Conservation (phyloP, 2,888 invertebrate species). For the Danaus chrysippus region DNA sequence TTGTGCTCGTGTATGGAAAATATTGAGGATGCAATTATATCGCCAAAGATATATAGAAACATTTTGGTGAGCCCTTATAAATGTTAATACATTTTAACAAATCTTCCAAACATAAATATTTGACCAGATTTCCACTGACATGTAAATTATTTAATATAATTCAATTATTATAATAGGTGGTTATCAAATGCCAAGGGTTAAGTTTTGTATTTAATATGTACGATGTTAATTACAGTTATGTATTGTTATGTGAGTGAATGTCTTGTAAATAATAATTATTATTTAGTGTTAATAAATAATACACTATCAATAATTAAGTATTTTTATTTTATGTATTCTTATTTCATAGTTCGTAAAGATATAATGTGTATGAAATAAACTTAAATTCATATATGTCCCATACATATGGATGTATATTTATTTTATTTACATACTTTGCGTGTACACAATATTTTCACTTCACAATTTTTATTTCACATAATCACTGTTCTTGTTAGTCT, state of each 20-base stretch:
- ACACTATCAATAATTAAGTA: slow-evolving; percentile 47
- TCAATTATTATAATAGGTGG: background rate
- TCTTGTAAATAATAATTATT: slow-evolving; percentile 47
- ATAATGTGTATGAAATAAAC: slow-evolving; percentile 36
- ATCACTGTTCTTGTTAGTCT: too few relatives aligned
- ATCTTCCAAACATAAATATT: background rate
- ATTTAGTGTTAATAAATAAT: slow-evolving; percentile 68
- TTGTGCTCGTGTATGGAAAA: too few relatives aligned
- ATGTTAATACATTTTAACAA: background rate
- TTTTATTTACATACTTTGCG: too few relatives aligned
- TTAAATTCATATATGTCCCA: too few relatives aligned
- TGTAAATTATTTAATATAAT: background rate
- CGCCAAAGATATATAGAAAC: too few relatives aligned
- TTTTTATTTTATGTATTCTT: slow-evolving; percentile 39
- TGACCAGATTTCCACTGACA: background rate
- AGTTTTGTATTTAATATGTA: slow-evolving; percentile 4
- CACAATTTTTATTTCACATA: too few relatives aligned
- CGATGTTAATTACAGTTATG: slow-evolving; percentile 18
- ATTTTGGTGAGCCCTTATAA: too few relatives aligned
- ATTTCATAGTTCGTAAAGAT: slow-evolving; percentile 15
- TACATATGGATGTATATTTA: too few relatives aligned
- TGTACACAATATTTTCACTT: too few relatives aligned
- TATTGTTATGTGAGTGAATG: slow-evolving; percentile 26
- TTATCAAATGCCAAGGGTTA: slow-evolving; percentile 1
- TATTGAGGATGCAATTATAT: too few relatives aligned